phyloP scores from a whole-genome alignment of 2,797 vertebrate genomes.

The Triplophysa yarkandensis region DNA sequence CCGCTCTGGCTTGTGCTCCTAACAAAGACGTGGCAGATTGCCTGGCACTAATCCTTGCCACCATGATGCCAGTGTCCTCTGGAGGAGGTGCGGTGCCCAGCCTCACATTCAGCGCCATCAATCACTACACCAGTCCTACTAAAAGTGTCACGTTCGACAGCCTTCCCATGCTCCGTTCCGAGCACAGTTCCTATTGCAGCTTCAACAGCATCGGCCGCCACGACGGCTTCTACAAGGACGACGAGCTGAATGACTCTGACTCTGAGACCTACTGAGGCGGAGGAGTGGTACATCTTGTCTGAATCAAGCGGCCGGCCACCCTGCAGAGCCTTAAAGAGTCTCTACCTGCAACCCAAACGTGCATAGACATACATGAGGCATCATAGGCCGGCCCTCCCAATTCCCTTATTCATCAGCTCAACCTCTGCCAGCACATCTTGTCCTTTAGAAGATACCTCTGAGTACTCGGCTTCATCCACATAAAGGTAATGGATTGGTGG shows the following conservation, averaged over 20 bases:
- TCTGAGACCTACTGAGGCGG: slow-evolving; percentile 91
- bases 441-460: slow-evolving; percentile 74
- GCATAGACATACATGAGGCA: slow-evolving; percentile 59
- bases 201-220: slow-evolving; percentile 94
- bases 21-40: slow-evolving; percentile 98
- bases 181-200: slow-evolving; percentile 93
- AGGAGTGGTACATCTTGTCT: slow-evolving; percentile 43
- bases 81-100: slow-evolving; percentile 80
- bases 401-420: slow-evolving; percentile 54
- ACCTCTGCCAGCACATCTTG: slow-evolving; percentile 76
- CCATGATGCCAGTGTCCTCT: slow-evolving; percentile 96
- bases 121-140: slow-evolving; percentile 92
- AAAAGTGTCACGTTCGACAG: slow-evolving; percentile 94
- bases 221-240: slow-evolving; percentile 89
- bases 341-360: slow-evolving; percentile 11
- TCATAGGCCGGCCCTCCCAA: slow-evolving; percentile 64
- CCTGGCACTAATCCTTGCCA: slow-evolving; percentile 96
- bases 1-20: slow-evolving; percentile 94
- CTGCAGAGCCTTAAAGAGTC: slow-evolving; percentile 51
- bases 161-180: slow-evolving; percentile 84
- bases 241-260: slow-evolving; percentile 96
- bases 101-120: slow-evolving; percentile 91
- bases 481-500: slow-evolving; percentile 48
- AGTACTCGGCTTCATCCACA: slow-evolving; percentile 61
- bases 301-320: slow-evolving; percentile 51